phyloP scores from a whole-genome alignment of 2,113 vertebrate genomes.

The Erythrocercus mccallii region DNA sequence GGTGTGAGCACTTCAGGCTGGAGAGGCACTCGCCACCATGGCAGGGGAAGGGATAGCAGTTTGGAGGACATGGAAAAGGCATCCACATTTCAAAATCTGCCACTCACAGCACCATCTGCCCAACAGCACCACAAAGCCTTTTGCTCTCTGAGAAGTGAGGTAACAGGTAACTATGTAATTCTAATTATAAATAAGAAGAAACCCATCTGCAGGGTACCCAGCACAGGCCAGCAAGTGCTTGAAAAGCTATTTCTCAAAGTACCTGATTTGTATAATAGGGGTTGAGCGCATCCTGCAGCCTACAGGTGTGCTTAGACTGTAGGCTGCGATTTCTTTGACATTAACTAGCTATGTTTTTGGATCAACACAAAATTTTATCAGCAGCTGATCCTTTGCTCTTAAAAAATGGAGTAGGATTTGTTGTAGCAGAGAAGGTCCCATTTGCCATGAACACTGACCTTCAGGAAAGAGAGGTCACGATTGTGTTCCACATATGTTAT shows the following conservation, averaged over 20 bases:
- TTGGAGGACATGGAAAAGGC: neutral
- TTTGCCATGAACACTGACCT: constrained; percentile 67
- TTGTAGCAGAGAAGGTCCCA: neutral
- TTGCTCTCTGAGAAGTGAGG: neutral
- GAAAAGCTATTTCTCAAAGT: neutral
- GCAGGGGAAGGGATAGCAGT: neutral
- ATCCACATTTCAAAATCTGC: neutral
- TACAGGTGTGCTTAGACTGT: neutral
- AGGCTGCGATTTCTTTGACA: neutral
- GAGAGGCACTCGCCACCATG: neutral
- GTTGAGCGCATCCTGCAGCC: neutral
- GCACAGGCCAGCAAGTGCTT: neutral
- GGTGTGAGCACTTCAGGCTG: neutral
- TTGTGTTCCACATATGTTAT: constrained; percentile 83
- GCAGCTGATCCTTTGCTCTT: neutral
- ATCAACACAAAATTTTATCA: neutral
- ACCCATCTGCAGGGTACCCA: neutral
- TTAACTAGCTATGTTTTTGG: neutral
- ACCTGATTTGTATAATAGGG: neutral
- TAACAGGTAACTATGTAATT: neutral
- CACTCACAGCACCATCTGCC: neutral
- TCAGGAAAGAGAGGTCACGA: constrained; percentile 88
- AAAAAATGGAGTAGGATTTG: neutral
- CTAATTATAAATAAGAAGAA: neutral
- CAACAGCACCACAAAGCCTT: neutral